Conservation (phyloP, 2,113 vertebrate species). For the Amphilophus citrinellus region DNA sequence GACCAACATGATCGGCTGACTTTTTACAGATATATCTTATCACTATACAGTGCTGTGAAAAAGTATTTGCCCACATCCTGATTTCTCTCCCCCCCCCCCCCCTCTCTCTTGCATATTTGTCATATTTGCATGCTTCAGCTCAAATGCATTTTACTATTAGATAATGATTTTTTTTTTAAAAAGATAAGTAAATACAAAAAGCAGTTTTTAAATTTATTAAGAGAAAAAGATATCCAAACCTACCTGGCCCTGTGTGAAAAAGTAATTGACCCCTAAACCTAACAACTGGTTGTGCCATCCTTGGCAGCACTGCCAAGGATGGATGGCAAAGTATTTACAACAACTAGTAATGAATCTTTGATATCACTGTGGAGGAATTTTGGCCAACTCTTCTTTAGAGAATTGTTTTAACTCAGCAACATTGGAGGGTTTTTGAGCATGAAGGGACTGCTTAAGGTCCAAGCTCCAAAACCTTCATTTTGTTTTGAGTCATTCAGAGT, state of each 20-base stretch:
- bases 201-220: not conserved
- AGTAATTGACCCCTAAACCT: not conserved
- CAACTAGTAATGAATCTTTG: not conserved
- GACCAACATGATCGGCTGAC: not conserved
- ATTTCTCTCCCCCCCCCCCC: not conserved
- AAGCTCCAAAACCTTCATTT: not conserved
- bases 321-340: not conserved
- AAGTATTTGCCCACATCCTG: not conserved
- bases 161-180: not conserved
- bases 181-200: not conserved
- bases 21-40: not conserved
- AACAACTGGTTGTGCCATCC: not conserved
- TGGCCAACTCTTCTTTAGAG: not conserved
- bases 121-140: not conserved
- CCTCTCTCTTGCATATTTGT: not conserved
- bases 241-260: not conserved
- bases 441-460: too few relatives aligned
- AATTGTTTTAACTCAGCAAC: not conserved
- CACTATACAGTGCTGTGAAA: not conserved
- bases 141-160: not conserved
- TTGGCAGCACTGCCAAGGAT: not conserved
- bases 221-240: not conserved
- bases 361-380: not conserved
- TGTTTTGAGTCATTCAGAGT: not conserved
- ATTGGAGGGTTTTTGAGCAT: too few relatives aligned